A percentile compares a stretch with the other conserved stretches of the same genome.
Conservation (phyloP, 2,797 vertebrate genomes). For the Falco naumanni region DNA sequence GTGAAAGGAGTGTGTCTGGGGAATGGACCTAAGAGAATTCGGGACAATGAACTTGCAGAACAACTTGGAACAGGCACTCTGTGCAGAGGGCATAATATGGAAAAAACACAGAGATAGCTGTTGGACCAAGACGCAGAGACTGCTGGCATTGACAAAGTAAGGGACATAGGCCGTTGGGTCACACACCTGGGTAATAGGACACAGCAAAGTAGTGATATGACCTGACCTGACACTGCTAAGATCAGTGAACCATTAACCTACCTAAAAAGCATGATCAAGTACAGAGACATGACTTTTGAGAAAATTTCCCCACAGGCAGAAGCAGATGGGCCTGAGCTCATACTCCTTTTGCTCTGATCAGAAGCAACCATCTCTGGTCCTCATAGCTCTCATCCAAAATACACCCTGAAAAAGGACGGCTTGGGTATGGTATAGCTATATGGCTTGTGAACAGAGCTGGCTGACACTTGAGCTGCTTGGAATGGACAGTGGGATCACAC, state of each 20-base stretch:
- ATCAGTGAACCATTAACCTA: background rate
- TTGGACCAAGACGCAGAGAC: background rate
- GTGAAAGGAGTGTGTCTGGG: constrained; percentile 3
- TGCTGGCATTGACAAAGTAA: background rate
- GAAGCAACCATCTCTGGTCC: background rate
- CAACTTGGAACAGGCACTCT: background rate
- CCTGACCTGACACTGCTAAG: background rate
- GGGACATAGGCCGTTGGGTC: accelerated
- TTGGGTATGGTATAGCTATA: background rate
- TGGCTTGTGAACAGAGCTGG: background rate
- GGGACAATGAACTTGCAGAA: constrained; percentile 12
- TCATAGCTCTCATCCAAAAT: background rate
- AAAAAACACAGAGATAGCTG: background rate
- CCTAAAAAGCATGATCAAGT: background rate
- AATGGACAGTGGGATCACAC: background rate
- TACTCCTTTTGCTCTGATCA: background rate
- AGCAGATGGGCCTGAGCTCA: background rate
- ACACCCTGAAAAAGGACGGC: background rate
- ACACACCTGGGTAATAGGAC: background rate
- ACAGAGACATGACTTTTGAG: background rate
- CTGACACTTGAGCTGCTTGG: background rate
- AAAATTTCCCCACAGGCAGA: background rate
- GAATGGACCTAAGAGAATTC: background rate
- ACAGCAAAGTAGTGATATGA: background rate
- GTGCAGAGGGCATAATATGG: background rate